phyloP scores from a whole-genome alignment of 2,797 vertebrate species.

The Phyllotis vaccarum region DNA sequence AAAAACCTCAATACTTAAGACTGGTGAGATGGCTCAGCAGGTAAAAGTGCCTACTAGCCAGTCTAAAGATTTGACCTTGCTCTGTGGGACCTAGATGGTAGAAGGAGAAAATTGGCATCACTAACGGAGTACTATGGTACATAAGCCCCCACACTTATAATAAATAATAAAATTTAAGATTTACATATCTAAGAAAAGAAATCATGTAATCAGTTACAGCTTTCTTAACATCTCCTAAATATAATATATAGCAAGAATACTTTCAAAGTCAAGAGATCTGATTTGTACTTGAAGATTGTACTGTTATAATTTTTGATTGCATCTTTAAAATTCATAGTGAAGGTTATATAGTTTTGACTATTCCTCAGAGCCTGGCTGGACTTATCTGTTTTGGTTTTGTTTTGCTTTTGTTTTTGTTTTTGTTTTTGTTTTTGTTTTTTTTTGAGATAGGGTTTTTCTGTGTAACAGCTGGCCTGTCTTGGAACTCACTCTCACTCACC shows the following conservation, averaged over 20 bases:
- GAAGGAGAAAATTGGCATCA: not conserved
- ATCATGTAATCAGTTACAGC: not conserved
- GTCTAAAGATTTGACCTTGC: not conserved
- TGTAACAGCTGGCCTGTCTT: too few relatives aligned
- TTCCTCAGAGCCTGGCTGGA: not conserved
- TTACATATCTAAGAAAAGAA: not conserved
- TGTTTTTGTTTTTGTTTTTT: too few relatives aligned
- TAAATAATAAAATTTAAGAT: not conserved
- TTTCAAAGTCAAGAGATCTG: slow-evolving; percentile 27
- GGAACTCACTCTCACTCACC: too few relatives aligned
- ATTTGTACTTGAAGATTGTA: not conserved
- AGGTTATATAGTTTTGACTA: not conserved
- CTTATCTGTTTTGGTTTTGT: too few relatives aligned
- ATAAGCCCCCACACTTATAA: not conserved
- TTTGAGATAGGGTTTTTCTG: too few relatives aligned
- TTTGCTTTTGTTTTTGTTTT: too few relatives aligned
- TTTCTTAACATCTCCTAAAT: slow-evolving; percentile 5
- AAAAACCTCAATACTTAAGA: not conserved
- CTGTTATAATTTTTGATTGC: not conserved
- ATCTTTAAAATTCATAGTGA: not conserved
- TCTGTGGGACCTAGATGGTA: not conserved
- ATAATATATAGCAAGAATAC: not conserved
- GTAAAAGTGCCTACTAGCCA: not conserved
- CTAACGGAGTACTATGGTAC: not conserved
- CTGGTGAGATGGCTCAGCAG: not conserved